Evolutionary conservation across 2,797 vertebrate genomes (phyloP), one percentile per base, ranked within the genome.

Genomic region (Nannoperca obscura): DNA sequence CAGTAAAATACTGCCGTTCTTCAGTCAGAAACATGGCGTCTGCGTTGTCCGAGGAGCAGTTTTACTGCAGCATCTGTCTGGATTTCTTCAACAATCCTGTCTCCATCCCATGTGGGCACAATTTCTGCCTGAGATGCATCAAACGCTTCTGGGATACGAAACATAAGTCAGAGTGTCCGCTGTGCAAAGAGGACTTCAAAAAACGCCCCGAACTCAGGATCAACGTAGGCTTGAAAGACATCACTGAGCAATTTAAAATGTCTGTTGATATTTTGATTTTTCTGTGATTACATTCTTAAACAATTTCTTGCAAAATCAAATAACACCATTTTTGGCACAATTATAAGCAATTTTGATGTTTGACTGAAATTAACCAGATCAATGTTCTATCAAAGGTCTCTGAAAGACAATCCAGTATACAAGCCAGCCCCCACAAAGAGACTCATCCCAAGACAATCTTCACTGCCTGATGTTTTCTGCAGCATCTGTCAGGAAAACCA

Each of bases 31-130:
- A 47, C 22, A 92, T 92, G 90, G 81, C 86, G 6, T 66, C 42
- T 2, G 1, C n/a, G 0, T 7, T 92, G 62, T 76, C 78, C 2
- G 80, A 75, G 54, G 90, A 89, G 2, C 87, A 91, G 76, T 86
- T 93, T 36, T 55, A 17, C 24, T 92, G 92, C 80, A 80, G 55
- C 66, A 90, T 93, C 71, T 93, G 92, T 52, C 72, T 88, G 60
- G 86, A 91, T 14, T 30, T 80, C 46, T 93, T 92, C 79, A 66
- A 19, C 5, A 71, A 80, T 12, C 91, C 92, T 0, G 77, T 76
- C 17, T 91, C 92, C 63, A 88, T 89, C 64, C 87, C 88, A 1
- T 92, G 90, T 36, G 92, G 89, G 0, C 91, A 93, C 78, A 93
- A 89, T 57, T 93, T 83, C 76, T 92, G 92, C 75, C 47, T 73